Conservation (phyloP, 2,797 vertebrate genomes). For the Tragopan temminckii region DNA sequence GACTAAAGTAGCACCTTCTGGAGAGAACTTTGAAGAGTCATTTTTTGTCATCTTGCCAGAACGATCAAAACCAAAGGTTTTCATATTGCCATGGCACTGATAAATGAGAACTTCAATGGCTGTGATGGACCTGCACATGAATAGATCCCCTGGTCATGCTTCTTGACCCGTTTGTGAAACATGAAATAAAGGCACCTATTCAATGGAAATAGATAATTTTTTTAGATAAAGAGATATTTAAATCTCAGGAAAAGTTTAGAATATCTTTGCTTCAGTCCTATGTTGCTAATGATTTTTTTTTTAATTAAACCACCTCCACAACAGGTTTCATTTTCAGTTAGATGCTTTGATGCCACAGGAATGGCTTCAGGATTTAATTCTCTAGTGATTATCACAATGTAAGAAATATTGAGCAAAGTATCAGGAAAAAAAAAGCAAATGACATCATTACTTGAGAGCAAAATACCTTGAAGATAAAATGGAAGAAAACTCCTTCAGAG, state of each 20-base stretch:
- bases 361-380: slow-evolving; percentile 23
- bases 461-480: not conserved
- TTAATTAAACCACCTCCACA: not conserved
- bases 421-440: not conserved
- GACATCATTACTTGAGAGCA: not conserved
- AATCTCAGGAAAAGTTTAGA: slow-evolving; percentile 38
- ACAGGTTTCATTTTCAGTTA: slow-evolving; percentile 38
- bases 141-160: slow-evolving; percentile 42
- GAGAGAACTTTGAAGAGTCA: slow-evolving; percentile 58
- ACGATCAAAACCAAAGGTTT: slow-evolving; percentile 60
- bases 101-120: slow-evolving; percentile 56
- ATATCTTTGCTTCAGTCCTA: slow-evolving; percentile 11
- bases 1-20: slow-evolving; percentile 57
- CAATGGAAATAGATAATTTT: slow-evolving; percentile 48
- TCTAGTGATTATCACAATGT: not conserved
- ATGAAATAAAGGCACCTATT: slow-evolving; percentile 45
- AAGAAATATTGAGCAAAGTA: slow-evolving; percentile 42
- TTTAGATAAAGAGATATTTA: slow-evolving; percentile 37
- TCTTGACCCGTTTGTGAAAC: slow-evolving; percentile 57
- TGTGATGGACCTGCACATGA: slow-evolving; percentile 57
- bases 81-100: not conserved
- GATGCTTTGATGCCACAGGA: slow-evolving; percentile 1
- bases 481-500: not conserved
- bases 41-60: slow-evolving; percentile 60
- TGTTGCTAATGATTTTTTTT: slow-evolving; percentile 23